Base-by-base conservation (phyloP, 2,888 invertebrate species). In the Omphaloscelis lunosa region DNA sequence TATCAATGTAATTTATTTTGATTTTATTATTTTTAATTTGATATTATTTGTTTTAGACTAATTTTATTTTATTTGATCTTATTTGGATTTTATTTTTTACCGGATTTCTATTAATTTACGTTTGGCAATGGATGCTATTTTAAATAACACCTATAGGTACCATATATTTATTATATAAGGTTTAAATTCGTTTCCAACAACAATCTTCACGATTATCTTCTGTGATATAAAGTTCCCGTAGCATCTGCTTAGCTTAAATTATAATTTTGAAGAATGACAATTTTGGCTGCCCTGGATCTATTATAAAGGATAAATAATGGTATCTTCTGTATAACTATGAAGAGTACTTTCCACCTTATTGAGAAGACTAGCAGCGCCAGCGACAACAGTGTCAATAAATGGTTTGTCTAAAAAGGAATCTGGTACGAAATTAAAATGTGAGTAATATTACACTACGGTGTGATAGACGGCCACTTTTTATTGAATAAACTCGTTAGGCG, bases 401-500 rank as follows among this genome's bases (percentile, higher is more conserved):
- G 3, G 34, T 34, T 34, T 34, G 34, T 34, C 53, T 51, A 75
- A 58, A 29, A 23, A 27, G 2, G 4, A 29, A 20, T 20, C 1
- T 59, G 8, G 17, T 59, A 29, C n/a, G 6, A 59, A 63, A n/a
- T 75, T 66, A 51, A 71, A 62, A 72, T 71, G n/a, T 62, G 8
- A 8, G 17, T 17, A 59, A 8, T 29, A 59, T 29, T 81, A 67
- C 85, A 58, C 23, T 48, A 69, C 79, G 79, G 88, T 89, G 86
- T 89, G 63, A 88, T 17, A 77, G 76, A 66, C 72, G 11, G 66
- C 73, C 59, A 72, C 51, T 67, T 83, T 88, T 86, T 88, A 88
- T 88, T 88, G 86, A 88, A 88, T 88, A 88, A 90, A 88, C 90
- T 88, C 88, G 86, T 90, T 88, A 86, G 83, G 82, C 83, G 82